These are phyloP conservation scores for Triops longicaudatus DNA, from an alignment of 1,140 invertebrate species.

Conservation along the genomic window DNA sequence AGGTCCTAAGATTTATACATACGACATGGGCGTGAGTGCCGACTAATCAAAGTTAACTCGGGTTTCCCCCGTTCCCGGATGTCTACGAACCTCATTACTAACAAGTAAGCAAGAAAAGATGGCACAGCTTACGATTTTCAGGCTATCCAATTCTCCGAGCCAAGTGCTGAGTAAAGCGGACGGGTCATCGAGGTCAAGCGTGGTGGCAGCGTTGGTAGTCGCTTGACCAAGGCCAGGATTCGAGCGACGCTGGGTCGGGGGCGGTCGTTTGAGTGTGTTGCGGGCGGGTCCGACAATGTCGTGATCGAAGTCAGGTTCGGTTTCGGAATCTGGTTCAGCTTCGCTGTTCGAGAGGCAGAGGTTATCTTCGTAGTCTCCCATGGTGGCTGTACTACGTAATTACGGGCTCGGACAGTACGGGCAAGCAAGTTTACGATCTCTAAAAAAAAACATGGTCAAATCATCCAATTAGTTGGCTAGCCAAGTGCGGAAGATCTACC, in stretches of 20 bases:
- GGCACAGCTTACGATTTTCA: slow-evolving; percentile 50
- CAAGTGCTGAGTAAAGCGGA: slow-evolving; percentile 55
- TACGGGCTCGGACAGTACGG: not conserved
- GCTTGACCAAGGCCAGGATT: not conserved
- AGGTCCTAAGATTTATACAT: too few species aligned
- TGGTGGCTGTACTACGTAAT: slow-evolving; percentile 10
- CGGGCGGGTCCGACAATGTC: not conserved
- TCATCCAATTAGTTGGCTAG: too few species aligned
- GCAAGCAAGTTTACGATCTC: not conserved
- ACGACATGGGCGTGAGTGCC: too few species aligned
- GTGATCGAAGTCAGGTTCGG: slow-evolving; percentile 21
- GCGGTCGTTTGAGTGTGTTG: not conserved
- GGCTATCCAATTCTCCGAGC: slow-evolving; percentile 54
- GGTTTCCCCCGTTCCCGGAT: too few species aligned
- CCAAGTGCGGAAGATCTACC: too few species aligned
- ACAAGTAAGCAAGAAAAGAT: not conserved
- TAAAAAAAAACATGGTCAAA: not conserved
- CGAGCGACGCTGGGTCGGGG: not conserved
- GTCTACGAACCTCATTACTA: not conserved
- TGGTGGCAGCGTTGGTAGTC: not conserved
- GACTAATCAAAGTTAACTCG: too few species aligned
- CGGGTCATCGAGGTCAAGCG: slow-evolving; percentile 42
- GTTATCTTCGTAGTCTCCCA: slow-evolving; percentile 26
- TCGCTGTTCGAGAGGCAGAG: slow-evolving; percentile 27
- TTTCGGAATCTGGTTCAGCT: slow-evolving; percentile 27